These are phyloP conservation scores for Ranitomeya imitator DNA, from an alignment of 2,113 vertebrate species.

Conservation along the genomic window DNA sequence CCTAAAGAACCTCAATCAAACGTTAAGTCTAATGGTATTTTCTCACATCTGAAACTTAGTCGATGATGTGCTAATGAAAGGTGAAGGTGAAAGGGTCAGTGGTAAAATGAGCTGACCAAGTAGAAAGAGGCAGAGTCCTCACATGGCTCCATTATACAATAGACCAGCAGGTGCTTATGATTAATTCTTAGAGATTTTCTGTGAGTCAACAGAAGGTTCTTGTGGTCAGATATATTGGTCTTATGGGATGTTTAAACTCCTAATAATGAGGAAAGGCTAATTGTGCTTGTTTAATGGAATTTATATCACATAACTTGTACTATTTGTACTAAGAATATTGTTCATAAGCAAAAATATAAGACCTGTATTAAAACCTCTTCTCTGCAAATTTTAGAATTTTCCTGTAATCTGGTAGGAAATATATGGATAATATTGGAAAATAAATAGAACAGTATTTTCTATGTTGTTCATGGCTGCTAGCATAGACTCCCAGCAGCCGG, in stretches of 20 bases:
- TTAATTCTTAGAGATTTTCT: constrained; percentile 44
- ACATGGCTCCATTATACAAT: not conserved
- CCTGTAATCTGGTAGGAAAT: not conserved
- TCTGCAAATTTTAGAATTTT: not conserved
- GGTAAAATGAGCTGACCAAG: constrained; percentile 37
- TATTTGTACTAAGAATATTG: not conserved
- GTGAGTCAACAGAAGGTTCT: constrained; percentile 43
- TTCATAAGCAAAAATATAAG: not conserved
- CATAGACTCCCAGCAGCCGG: no score
- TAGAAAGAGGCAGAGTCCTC: constrained; percentile 1
- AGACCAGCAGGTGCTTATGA: constrained; percentile 30
- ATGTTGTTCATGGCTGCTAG: no score
- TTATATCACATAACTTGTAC: not conserved
- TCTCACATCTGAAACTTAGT: constrained; percentile 31
- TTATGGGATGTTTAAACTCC: constrained; percentile 10
- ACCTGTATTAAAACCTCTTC: not conserved
- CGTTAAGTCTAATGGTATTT: constrained; percentile 40
- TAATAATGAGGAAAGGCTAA: constrained; percentile 30
- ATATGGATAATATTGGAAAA: not conserved
- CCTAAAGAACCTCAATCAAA: constrained; percentile 40
- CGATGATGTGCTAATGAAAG: constrained; percentile 31
- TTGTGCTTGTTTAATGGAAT: not conserved
- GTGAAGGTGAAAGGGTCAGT: constrained; percentile 43
- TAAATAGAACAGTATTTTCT: no score
- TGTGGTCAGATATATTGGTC: constrained; percentile 40